Evolutionary conservation across 2,113 vertebrate species (phyloP).

Genomic region (Solea senegalensis): DNA sequence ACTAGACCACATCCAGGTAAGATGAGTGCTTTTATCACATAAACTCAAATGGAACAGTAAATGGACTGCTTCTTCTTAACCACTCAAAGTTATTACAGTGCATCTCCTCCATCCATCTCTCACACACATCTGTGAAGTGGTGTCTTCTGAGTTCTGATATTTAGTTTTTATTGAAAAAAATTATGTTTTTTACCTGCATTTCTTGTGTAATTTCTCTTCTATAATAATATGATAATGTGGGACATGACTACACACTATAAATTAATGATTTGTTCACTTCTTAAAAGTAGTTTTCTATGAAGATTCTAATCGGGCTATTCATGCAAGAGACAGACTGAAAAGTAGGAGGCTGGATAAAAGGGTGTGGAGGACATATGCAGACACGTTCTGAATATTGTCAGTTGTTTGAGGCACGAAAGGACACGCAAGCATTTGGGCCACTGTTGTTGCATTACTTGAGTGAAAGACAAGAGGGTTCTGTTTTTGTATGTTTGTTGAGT

Average conservation of each 20-base stretch:
- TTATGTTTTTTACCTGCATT: too few species aligned
- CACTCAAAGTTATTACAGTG: too few species aligned
- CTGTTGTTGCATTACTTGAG: slow-evolving; percentile 8
- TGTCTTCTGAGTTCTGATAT: background rate
- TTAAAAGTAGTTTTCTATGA: background rate
- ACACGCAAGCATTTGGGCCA: slow-evolving; percentile 4
- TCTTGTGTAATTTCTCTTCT: too few species aligned
- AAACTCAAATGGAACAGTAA: background rate
- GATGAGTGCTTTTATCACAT: background rate
- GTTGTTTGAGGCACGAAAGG: slow-evolving; percentile 9
- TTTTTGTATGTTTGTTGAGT: background rate
- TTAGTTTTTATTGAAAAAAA: too few species aligned
- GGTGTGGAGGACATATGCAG: slow-evolving; percentile 23
- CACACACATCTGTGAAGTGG: too few species aligned
- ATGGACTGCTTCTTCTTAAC: too few species aligned
- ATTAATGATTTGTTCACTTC: background rate
- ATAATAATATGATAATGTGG: too few species aligned
- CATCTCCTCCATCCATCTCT: too few species aligned
- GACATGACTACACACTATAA: background rate
- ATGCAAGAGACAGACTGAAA: slow-evolving; percentile 7
- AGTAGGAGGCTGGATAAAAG: slow-evolving; percentile 7
- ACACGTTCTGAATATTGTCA: background rate
- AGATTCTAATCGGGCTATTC: background rate
- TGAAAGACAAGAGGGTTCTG: slow-evolving; percentile 3
- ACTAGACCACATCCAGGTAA: slow-evolving; percentile 97